These are phyloP conservation scores for Pachypsylla venusta DNA, from an alignment of 1,140 invertebrate species.

Conservation along the genomic window DNA sequence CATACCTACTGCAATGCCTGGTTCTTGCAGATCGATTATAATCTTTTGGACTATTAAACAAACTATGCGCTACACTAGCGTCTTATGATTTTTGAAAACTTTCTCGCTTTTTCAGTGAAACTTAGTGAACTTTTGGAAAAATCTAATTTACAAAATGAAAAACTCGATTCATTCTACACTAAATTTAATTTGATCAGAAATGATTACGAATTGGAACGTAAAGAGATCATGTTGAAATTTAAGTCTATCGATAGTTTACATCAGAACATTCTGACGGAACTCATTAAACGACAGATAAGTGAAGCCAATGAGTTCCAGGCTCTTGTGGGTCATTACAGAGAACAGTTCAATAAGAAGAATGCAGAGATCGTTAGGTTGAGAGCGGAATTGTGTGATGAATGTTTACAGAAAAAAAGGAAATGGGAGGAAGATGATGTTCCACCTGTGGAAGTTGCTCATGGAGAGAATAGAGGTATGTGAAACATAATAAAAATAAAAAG, in stretches of 20 bases:
- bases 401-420: background rate
- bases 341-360: background rate
- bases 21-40: too few relatives aligned
- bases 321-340: background rate
- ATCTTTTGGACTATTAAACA: too few relatives aligned
- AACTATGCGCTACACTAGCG: too few relatives aligned
- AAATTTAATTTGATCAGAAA: background rate
- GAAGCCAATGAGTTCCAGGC: background rate
- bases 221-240: background rate
- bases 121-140: background rate
- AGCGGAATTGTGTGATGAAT: background rate
- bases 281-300: background rate
- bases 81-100: too few relatives aligned
- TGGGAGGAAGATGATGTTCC: too few relatives aligned
- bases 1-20: too few relatives aligned
- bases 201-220: slow-evolving; percentile 1
- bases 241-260: background rate
- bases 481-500: background rate
- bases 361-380: background rate
- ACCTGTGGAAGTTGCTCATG: too few relatives aligned
- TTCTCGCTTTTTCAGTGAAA: too few relatives aligned
- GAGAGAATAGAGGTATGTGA: too few relatives aligned
- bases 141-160: background rate
- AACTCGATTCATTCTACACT: background rate
- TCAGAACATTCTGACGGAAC: background rate